Evolutionary conservation across 2,113 vertebrate species (phyloP).

Genomic region (Tachuris rubrigastra): DNA sequence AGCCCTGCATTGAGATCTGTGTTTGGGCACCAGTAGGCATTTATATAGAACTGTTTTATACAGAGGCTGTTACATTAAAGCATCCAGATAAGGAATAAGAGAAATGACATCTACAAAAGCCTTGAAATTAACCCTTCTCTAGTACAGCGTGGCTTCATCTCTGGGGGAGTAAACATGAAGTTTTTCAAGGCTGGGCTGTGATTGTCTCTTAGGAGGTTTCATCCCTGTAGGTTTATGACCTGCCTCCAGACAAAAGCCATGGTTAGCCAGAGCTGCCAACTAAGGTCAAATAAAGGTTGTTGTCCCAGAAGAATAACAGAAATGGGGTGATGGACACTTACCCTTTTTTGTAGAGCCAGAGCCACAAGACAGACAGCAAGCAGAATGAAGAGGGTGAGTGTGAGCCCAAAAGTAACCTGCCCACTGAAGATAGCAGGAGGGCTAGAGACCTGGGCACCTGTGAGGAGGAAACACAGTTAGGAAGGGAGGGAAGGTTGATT

Average conservation of each 20-base stretch:
- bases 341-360: constrained; percentile 42
- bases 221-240: not conserved
- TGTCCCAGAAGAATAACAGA: not conserved
- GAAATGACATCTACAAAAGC: not conserved
- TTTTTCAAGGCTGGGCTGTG: not conserved
- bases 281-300: not conserved
- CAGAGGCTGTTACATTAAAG: not conserved
- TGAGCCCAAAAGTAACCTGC: constrained; percentile 46
- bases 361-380: not conserved
- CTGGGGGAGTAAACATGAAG: not conserved
- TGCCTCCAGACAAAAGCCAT: not conserved
- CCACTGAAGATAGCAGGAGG: not conserved
- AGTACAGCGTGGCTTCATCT: not conserved
- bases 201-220: not conserved
- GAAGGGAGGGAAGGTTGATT: not conserved
- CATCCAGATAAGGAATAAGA: not conserved
- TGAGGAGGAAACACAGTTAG: not conserved
- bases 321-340: not conserved
- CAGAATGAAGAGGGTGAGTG: constrained; percentile 39
- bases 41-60: not conserved
- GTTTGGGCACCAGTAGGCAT: not conserved
- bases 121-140: not conserved
- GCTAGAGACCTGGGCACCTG: constrained; percentile 63
- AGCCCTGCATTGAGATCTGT: rapidly evolving
- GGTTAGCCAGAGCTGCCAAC: not conserved